Evolutionary conservation across 2,888 invertebrate species (phyloP).

Genomic region (Aproaerema taeniolella): DNA sequence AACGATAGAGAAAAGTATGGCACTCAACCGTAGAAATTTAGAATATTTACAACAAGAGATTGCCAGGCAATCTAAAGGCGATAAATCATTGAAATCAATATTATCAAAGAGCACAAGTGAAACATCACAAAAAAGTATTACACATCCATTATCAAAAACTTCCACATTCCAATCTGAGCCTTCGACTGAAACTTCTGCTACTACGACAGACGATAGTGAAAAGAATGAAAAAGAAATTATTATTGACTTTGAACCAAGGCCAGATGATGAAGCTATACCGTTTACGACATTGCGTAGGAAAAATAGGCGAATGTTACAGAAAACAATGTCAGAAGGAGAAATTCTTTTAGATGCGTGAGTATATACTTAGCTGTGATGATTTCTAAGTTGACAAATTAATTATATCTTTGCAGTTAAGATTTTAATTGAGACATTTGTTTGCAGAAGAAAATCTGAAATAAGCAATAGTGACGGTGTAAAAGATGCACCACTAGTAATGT

Average conservation of each 20-base stretch:
- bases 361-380: slow-evolving; percentile 4
- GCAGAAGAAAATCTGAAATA: slow-evolving; percentile 67
- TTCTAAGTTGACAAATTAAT: background rate
- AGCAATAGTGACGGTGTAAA: slow-evolving; percentile 63
- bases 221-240: slow-evolving; percentile 88
- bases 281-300: slow-evolving; percentile 74
- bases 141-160: slow-evolving; percentile 65
- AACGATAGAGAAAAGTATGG: slow-evolving; percentile 73
- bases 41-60: slow-evolving; percentile 74
- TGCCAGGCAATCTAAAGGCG: slow-evolving; percentile 63
- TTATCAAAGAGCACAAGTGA: slow-evolving; percentile 67
- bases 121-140: slow-evolving; percentile 59
- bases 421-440: slow-evolving; percentile 15
- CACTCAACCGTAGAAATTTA: slow-evolving; percentile 65
- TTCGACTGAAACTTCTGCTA: slow-evolving; percentile 70
- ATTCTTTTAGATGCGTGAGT: slow-evolving; percentile 80
- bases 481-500: slow-evolving; percentile 71
- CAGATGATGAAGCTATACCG: slow-evolving; percentile 80
- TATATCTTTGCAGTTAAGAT: background rate
- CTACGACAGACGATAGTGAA: slow-evolving; percentile 74
- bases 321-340: slow-evolving; percentile 89
- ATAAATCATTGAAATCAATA: slow-evolving; percentile 57
- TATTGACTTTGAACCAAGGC: slow-evolving; percentile 90
- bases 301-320: slow-evolving; percentile 78
- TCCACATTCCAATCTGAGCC: slow-evolving; percentile 74